Evolutionary conservation across 2,113 vertebrate genomes (phyloP).

Genomic region (Hydropotes inermis): DNA sequence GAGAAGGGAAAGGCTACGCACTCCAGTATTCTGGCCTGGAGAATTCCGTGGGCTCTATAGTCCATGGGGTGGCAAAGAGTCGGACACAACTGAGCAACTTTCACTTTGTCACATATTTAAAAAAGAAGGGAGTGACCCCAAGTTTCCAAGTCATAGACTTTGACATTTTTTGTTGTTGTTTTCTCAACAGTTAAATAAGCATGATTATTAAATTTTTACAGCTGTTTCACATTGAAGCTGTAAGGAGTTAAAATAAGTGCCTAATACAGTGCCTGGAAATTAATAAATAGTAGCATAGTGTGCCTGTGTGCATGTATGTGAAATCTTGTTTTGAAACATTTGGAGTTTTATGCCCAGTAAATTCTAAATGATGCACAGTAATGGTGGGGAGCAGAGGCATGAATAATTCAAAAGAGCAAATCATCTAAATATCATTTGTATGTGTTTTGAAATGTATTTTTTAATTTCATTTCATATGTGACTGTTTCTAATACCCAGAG

Average conservation of each 20-base stretch:
- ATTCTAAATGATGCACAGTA: neutral
- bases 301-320: neutral
- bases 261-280: neutral
- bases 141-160: neutral
- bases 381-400: neutral
- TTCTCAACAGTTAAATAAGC: neutral
- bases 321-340: constrained; percentile 19
- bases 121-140: neutral
- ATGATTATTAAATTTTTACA: neutral
- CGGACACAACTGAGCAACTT: neutral
- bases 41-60: neutral
- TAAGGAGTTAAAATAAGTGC: neutral
- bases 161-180: neutral
- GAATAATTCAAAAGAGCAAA: constrained; percentile 24
- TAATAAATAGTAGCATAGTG: neutral
- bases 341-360: neutral
- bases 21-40: neutral
- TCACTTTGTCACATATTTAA: neutral
- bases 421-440: neutral
- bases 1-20: neutral
- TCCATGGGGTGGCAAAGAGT: neutral
- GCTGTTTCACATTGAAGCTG: neutral
- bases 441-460: neutral
- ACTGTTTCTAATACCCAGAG: neutral
- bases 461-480: constrained; percentile 25